Evolutionary conservation across 2,113 vertebrate genomes (phyloP).

Genomic region (Tenebrosternarchus preto): DNA sequence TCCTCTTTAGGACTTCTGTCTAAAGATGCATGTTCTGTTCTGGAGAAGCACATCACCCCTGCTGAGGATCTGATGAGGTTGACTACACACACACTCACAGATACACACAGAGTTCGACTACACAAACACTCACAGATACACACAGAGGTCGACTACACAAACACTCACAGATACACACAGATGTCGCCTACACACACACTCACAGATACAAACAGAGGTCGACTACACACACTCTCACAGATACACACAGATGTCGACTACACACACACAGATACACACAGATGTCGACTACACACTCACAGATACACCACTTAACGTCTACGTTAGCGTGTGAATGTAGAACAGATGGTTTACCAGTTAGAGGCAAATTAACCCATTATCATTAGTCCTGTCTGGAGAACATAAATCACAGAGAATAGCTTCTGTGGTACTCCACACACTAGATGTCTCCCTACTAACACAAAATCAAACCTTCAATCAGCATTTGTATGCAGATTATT

Average conservation of each 20-base stretch:
- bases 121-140: neutral
- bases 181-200: slow-evolving; percentile 16
- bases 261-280: too few relatives aligned
- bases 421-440: too few relatives aligned
- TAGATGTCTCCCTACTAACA: too few relatives aligned
- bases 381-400: too few relatives aligned
- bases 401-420: too few relatives aligned
- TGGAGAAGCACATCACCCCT: slow-evolving; percentile 20
- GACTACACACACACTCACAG: neutral
- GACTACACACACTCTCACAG: neutral
- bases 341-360: too few relatives aligned
- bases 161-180: neutral
- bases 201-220: slow-evolving; percentile 33
- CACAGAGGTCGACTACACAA: slow-evolving; percentile 24
- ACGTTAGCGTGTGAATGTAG: too few relatives aligned
- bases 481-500: slow-evolving; percentile 47
- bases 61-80: slow-evolving; percentile 45
- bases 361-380: too few relatives aligned
- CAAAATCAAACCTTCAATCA: too few relatives aligned
- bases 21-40: neutral
- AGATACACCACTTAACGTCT: neutral
- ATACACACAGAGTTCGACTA: slow-evolving; percentile 33
- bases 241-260: slow-evolving; percentile 34
- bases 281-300: too few relatives aligned
- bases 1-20: slow-evolving; percentile 46